Conservation (phyloP, 1,140 invertebrate genomes). For the Maniola jurtina region DNA sequence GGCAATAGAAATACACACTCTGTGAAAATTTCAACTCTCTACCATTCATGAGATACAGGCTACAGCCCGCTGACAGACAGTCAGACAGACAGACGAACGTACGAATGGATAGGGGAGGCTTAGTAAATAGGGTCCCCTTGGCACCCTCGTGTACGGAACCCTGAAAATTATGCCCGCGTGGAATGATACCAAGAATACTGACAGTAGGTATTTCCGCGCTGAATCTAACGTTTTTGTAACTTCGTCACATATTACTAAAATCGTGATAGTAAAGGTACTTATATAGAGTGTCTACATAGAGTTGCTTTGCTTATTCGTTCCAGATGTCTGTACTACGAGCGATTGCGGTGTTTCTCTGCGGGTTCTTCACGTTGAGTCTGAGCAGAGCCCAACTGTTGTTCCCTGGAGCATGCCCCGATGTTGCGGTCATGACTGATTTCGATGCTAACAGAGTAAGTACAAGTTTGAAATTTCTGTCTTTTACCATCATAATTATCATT, state of each 20-base stretch:
- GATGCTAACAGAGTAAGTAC: slow-evolving; percentile 61
- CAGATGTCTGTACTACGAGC: slow-evolving; percentile 62
- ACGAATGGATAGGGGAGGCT: too few species aligned
- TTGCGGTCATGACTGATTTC: slow-evolving; percentile 81
- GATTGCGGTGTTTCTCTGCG: slow-evolving; percentile 63
- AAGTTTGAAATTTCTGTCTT: neutral
- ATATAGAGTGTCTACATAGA: neutral
- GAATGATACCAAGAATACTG: too few species aligned
- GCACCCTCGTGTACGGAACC: too few species aligned
- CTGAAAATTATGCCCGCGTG: too few species aligned
- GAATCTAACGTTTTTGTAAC: neutral
- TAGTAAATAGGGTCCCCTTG: too few species aligned
- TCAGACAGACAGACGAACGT: too few species aligned
- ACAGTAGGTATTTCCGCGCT: too few species aligned
- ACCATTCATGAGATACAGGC: too few species aligned
- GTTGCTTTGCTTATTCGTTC: slow-evolving; percentile 12
- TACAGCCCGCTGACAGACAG: too few species aligned
- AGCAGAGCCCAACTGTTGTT: slow-evolving; percentile 81
- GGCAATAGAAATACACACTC: too few species aligned
- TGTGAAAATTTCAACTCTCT: too few species aligned
- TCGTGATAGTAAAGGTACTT: neutral
- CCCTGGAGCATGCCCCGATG: slow-evolving; percentile 82
- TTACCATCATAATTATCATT: too few species aligned
- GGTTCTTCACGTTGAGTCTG: slow-evolving; percentile 30
- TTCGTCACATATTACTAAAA: neutral